These are phyloP conservation scores for Scaptomyza graminum DNA, from an alignment of 1,140 invertebrate genomes.

Conservation along the genomic window DNA sequence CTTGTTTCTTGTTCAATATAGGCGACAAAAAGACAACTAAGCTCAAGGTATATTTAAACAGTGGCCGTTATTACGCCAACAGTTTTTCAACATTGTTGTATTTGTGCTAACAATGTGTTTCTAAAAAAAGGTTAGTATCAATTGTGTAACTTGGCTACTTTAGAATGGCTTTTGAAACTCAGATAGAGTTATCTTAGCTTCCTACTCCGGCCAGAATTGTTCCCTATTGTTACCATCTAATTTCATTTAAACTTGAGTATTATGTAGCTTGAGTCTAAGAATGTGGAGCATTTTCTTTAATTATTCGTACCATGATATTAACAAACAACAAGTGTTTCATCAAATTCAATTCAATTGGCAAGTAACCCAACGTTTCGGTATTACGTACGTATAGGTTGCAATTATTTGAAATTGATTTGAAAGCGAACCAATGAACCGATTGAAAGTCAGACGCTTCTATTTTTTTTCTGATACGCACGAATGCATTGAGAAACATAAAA, in stretches of 20 bases:
- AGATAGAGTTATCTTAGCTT: too few relatives aligned
- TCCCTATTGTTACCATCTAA: background rate
- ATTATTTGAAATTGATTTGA: constrained; percentile 74
- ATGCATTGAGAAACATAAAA: constrained; percentile 22
- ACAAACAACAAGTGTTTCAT: background rate
- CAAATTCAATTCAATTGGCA: constrained; percentile 5
- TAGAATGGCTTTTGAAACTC: too few relatives aligned
- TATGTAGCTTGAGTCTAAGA: background rate
- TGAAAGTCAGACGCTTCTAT: constrained; percentile 45
- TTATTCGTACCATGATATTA: background rate
- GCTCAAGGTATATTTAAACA: too few relatives aligned
- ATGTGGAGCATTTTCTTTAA: background rate
- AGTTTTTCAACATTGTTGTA: too few relatives aligned
- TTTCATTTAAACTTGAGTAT: background rate
- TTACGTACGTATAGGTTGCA: constrained; percentile 31
- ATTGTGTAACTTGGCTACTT: background rate
- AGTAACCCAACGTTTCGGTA: constrained; percentile 4
- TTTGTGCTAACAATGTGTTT: too few relatives aligned
- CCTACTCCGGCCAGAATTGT: background rate
- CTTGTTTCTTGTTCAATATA: too few relatives aligned
- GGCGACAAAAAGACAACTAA: too few relatives aligned
- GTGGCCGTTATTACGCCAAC: too few relatives aligned
- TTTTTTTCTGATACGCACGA: constrained; percentile 63
- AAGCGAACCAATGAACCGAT: constrained; percentile 66
- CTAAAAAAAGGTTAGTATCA: background rate